These are phyloP conservation scores for Tachina grossa DNA, from an alignment of 2,888 invertebrate genomes.

Conservation along the genomic window DNA sequence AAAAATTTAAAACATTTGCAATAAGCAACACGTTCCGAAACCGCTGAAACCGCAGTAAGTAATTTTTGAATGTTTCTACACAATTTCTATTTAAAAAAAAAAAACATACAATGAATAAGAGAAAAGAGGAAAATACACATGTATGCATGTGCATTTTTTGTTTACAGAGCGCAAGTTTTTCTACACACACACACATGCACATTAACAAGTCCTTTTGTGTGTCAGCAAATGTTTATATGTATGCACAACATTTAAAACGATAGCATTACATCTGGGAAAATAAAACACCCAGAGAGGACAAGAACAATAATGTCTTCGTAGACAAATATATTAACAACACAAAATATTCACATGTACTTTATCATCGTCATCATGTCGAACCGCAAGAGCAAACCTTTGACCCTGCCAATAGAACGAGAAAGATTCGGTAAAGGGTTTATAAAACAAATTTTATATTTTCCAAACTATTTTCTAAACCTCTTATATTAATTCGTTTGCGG, in stretches of 20 bases:
- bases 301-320: constrained; percentile 36
- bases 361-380: constrained; percentile 37
- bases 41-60: constrained; percentile 70
- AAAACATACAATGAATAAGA: neutral
- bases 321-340: constrained; percentile 43
- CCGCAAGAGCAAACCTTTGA: constrained; percentile 19
- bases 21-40: constrained; percentile 66
- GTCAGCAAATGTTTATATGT: constrained; percentile 39
- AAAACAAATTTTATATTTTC: too few relatives aligned
- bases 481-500: too few relatives aligned
- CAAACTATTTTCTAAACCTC: too few relatives aligned
- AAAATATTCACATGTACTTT: constrained; percentile 52
- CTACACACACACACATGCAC: neutral
- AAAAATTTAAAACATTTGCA: constrained; percentile 38
- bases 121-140: neutral
- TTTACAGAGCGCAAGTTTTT: neutral
- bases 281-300: constrained; percentile 31
- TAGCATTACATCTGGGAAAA: constrained; percentile 52
- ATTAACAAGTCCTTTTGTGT: constrained; percentile 7
- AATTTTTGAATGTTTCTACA: constrained; percentile 68
- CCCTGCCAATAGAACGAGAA: too few relatives aligned
- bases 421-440: too few relatives aligned
- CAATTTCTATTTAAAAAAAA: constrained; percentile 34
- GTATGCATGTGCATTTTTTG: neutral
- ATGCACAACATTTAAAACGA: constrained; percentile 42